Base-by-base conservation (phyloP, 2,113 vertebrate species). In the Pampusana beccarii region DNA sequence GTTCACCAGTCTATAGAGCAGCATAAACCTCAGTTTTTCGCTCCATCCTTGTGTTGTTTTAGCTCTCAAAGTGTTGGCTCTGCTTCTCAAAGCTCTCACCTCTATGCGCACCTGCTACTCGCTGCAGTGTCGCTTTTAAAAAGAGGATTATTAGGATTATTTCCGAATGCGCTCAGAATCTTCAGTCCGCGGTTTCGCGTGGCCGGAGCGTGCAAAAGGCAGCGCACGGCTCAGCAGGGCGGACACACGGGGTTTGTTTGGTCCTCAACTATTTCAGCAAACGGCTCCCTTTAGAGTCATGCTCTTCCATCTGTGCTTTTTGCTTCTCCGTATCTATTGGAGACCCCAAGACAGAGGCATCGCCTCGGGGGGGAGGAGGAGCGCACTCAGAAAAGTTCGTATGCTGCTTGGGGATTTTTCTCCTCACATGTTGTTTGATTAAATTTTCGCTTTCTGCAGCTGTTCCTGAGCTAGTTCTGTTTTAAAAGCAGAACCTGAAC, bases 381-480 rank as follows among this genome's bases (percentile, higher is more conserved):
- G 62, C 50, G 60, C 34, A n/a, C 46, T 84, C 62, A 8, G 78
- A 36, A 23, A 80, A 61, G 61, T 58, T 97, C 88, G 18, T 33
- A 11, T 61, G 54, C 91, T 91, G 70, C 62, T 9, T 60, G 61
- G 62, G 64, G 87, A 66, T 70, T 92, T 86, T 48, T 85, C 85
- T 72, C 58, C 14, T 91, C 78, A 4, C 60, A 16, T 93, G 48
- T 74, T 66, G 77, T 77, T 75, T 33, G 78, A 42, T 92, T 91
- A 40, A 60, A 78, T 83, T 71, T 90, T 50, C 93, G 33, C 92
- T 95, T 88, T 81, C 91, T 78, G 89, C 79, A 97, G 92, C 97
- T 97, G 86, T 89, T 81, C 12, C 62, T 53, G 90, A 75, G 84
- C 65, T 38, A n/a, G 46, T 92, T 95, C 78, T 91, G 40, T 13